These are phyloP conservation scores for Pseudopodoces humilis DNA, from an alignment of 2,113 vertebrate genomes.

Conservation along the genomic window DNA sequence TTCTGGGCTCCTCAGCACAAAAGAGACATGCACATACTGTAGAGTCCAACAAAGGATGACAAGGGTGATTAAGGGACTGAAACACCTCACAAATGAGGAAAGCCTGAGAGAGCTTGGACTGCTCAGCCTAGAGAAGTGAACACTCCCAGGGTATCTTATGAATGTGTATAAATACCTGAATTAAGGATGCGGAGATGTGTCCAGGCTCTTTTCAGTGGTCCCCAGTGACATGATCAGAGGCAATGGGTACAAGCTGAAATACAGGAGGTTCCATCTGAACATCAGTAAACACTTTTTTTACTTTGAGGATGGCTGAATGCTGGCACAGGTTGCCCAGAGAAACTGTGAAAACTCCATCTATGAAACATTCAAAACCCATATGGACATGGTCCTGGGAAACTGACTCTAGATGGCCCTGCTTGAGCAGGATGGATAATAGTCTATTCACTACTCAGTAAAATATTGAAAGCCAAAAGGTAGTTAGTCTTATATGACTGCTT, in stretches of 20 bases:
- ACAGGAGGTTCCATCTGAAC: background rate
- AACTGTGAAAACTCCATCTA: background rate
- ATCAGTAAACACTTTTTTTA: background rate
- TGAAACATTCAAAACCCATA: background rate
- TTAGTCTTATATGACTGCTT: background rate
- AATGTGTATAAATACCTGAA: background rate
- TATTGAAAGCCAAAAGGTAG: background rate
- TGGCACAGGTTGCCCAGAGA: background rate
- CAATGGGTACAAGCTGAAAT: background rate
- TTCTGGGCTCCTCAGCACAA: background rate
- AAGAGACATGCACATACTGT: too few species aligned
- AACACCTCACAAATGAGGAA: background rate
- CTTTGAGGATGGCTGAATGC: background rate
- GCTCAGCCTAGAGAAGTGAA: background rate
- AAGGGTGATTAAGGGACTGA: background rate
- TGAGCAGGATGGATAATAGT: background rate
- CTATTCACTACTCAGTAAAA: background rate
- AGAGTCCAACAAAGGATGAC: background rate
- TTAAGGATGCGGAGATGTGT: background rate
- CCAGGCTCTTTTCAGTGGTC: background rate
- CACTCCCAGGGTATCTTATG: rapidly evolving
- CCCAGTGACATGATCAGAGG: background rate
- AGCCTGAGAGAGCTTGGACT: background rate
- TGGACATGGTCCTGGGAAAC: background rate
- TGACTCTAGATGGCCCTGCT: background rate